Conservation (phyloP, 1,140 invertebrate genomes). For the Drosophila azteca region DNA sequence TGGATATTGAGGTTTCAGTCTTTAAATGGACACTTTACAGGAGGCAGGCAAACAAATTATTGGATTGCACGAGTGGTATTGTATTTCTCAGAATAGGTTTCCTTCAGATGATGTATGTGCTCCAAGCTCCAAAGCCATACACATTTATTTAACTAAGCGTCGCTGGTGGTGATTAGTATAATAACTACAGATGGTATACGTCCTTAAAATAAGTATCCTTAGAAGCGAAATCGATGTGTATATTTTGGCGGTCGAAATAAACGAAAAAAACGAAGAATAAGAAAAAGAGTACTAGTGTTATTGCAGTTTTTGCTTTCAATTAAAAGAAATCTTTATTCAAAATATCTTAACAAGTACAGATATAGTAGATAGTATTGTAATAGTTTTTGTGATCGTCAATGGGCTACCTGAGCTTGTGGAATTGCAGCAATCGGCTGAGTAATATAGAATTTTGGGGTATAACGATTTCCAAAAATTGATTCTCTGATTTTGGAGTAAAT, state of each 20-base stretch:
- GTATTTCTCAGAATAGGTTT: conserved; percentile 13
- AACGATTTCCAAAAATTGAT: conserved; percentile 93
- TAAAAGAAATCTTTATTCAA: conserved; percentile 27
- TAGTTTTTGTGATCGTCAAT: conserved; percentile 14
- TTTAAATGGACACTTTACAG: conserved; percentile 27
- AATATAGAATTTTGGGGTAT: conserved; percentile 89
- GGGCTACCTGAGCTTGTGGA: conserved; percentile 53
- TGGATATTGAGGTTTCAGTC: not conserved
- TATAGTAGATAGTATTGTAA: conserved; percentile 40
- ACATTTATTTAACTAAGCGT: conserved; percentile 15
- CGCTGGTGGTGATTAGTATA: conserved; percentile 22
- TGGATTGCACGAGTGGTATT: conserved; percentile 20
- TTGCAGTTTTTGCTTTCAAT: too few relatives aligned
- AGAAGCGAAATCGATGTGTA: conserved; percentile 5
- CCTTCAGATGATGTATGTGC: not conserved
- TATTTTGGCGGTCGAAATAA: conserved; percentile 17
- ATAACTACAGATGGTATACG: not conserved
- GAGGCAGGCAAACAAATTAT: conserved; percentile 8
- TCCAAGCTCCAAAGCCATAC: conserved; percentile 30
- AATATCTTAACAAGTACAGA: conserved; percentile 41
- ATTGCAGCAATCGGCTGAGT: conserved; percentile 89
- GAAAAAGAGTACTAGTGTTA: too few relatives aligned
- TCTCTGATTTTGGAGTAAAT: conserved; percentile 89
- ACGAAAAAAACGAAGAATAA: conserved; percentile 1
- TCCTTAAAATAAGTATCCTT: conserved; percentile 17